These are phyloP conservation scores for Ptilorrhoa leucosticta DNA, from an alignment of 2,113 vertebrate species.

Conservation along the genomic window DNA sequence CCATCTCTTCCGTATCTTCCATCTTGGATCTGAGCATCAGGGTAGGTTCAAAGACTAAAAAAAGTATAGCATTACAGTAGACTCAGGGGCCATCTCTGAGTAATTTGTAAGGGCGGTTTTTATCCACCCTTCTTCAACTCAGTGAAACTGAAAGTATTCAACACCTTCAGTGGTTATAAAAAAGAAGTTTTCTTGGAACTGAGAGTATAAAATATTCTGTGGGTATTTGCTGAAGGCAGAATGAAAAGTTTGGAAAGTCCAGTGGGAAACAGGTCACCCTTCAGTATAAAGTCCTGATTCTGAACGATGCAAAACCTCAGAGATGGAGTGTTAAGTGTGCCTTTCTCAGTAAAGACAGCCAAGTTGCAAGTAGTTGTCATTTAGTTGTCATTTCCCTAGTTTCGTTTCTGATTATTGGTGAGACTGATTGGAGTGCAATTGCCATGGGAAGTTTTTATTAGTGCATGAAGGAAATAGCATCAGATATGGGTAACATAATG, in stretches of 20 bases:
- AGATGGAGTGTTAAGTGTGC: neutral
- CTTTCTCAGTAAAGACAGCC: neutral
- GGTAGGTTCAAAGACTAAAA: neutral
- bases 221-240: neutral
- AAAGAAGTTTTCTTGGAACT: neutral
- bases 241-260: neutral
- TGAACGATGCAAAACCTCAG: neutral
- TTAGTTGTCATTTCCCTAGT: neutral
- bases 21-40: neutral
- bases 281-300: neutral
- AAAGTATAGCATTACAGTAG: neutral
- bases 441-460: neutral
- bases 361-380: neutral
- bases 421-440: neutral
- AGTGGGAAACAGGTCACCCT: neutral
- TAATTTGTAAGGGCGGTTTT: neutral
- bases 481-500: neutral
- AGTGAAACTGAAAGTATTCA: neutral
- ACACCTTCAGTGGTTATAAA: neutral
- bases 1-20: neutral
- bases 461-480: neutral
- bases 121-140: neutral
- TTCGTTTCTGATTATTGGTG: neutral
- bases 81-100: neutral
- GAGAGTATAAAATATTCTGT: neutral